A percentile compares a stretch with the other conserved stretches of the same genome.
These are phyloP conservation scores for Carposina sasakii DNA, from an alignment of 1,140 invertebrate genomes.

Conservation along the genomic window DNA sequence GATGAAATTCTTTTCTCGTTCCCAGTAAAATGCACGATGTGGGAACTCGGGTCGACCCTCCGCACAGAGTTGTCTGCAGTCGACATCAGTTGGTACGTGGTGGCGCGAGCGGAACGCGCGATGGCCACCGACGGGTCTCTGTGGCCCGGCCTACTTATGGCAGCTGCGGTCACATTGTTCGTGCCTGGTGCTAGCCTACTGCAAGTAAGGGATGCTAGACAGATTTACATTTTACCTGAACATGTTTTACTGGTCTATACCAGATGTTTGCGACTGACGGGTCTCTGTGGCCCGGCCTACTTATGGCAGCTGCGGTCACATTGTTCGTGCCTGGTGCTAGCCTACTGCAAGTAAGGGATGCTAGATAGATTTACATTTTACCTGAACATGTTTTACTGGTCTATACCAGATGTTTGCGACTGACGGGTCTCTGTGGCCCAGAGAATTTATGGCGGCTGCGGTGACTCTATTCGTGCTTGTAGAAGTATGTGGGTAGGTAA, in stretches of 20 bases:
- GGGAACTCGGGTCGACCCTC: constrained; percentile 90
- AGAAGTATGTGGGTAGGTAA: no score
- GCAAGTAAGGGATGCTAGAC: no score
- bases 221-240: no score
- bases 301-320: constrained; percentile 47
- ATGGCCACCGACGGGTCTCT: constrained; percentile 49
- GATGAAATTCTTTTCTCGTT: neutral
- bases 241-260: no score
- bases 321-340: constrained; percentile 38
- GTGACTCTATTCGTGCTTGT: constrained; percentile 45
- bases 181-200: constrained; percentile 42
- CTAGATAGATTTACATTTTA: no score
- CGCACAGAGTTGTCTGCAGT: constrained; percentile 94
- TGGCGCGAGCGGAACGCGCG: constrained; percentile 84
- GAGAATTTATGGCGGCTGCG: constrained; percentile 39
- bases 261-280: constrained; percentile 51
- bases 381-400: no score
- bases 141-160: constrained; percentile 47
- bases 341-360: constrained; percentile 55
- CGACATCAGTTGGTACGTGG: constrained; percentile 95
- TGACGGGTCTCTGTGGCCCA: constrained; percentile 45
- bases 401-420: no score
- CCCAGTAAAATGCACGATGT: constrained; percentile 93
- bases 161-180: constrained; percentile 42
- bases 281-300: constrained; percentile 41